phyloP scores from a whole-genome alignment of 2,797 vertebrate species.

The Mormyrops attenuatus region DNA sequence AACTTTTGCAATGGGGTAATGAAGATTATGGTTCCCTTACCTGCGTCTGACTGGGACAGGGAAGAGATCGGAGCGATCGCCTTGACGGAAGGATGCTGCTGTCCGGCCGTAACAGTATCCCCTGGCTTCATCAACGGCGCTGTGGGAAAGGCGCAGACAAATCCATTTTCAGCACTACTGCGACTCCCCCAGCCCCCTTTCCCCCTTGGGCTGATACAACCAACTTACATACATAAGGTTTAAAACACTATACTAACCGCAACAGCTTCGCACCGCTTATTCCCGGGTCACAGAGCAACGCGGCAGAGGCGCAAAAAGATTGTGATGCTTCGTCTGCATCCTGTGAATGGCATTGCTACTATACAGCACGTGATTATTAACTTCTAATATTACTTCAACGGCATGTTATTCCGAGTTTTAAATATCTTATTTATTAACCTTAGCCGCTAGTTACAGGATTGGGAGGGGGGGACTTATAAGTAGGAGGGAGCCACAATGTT shows the following conservation, averaged over 20 bases:
- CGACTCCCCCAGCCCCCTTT: neutral
- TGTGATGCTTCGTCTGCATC: neutral
- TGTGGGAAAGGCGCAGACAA: conserved; percentile 21
- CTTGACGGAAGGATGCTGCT: conserved; percentile 22
- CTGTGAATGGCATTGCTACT: neutral
- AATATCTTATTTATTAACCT: conserved; percentile 14
- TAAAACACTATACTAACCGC: neutral
- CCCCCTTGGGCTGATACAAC: neutral
- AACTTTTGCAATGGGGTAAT: neutral
- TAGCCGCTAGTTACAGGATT: neutral
- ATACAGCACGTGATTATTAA: neutral
- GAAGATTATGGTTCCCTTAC: conserved; percentile 17
- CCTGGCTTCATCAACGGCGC: neutral
- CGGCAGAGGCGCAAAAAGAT: neutral
- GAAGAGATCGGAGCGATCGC: conserved; percentile 6
- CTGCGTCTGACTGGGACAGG: conserved; percentile 15
- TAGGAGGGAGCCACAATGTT: neutral
- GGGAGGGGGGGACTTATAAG: neutral
- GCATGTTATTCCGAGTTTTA: neutral
- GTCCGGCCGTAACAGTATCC: conserved; percentile 14
- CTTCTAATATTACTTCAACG: neutral
- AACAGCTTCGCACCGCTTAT: neutral
- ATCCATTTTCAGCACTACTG: conserved; percentile 22
- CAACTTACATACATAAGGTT: neutral
- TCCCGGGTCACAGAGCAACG: neutral